Conservation (phyloP, 2,888 invertebrate genomes). For the Hipparchia sbordonii region DNA sequence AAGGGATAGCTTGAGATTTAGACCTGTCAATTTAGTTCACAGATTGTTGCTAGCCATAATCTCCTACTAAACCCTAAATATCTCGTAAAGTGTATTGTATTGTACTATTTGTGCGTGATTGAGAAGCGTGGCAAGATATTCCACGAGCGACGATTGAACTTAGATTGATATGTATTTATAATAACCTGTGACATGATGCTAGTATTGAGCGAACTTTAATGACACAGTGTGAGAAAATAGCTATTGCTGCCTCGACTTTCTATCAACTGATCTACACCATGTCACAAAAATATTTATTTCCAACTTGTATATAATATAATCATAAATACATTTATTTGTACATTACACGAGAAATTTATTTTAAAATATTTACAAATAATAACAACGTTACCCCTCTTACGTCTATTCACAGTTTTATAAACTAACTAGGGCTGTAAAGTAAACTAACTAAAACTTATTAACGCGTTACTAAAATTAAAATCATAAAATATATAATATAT, state of each 20-base stretch:
- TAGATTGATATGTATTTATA: constrained; percentile 68
- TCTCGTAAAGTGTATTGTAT: constrained; percentile 44
- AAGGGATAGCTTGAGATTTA: too few species aligned
- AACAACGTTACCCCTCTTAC: constrained; percentile 67
- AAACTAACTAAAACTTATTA: constrained; percentile 43
- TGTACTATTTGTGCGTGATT: constrained; percentile 61
- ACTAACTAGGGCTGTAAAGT: constrained; percentile 70
- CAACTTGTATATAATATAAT: constrained; percentile 66
- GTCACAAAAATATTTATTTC: constrained; percentile 79
- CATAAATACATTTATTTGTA: constrained; percentile 79
- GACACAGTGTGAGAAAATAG: constrained; percentile 68
- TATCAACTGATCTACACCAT: constrained; percentile 66
- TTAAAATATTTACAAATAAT: constrained; percentile 77
- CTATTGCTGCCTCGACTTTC: constrained; percentile 57
- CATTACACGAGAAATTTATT: constrained; percentile 70
- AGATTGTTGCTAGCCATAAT: constrained; percentile 14
- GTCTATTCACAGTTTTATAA: constrained; percentile 62
- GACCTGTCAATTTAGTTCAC: too few species aligned
- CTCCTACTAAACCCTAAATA: constrained; percentile 41
- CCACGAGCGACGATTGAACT: constrained; percentile 46
- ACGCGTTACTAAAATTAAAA: constrained; percentile 21
- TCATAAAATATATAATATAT: constrained; percentile 3
- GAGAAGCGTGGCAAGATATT: constrained; percentile 41
- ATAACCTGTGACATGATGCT: constrained; percentile 68
- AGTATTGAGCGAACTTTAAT: constrained; percentile 63